phyloP scores from a whole-genome alignment of 2,797 vertebrate species.

The Limnodromus scolopaceus region DNA sequence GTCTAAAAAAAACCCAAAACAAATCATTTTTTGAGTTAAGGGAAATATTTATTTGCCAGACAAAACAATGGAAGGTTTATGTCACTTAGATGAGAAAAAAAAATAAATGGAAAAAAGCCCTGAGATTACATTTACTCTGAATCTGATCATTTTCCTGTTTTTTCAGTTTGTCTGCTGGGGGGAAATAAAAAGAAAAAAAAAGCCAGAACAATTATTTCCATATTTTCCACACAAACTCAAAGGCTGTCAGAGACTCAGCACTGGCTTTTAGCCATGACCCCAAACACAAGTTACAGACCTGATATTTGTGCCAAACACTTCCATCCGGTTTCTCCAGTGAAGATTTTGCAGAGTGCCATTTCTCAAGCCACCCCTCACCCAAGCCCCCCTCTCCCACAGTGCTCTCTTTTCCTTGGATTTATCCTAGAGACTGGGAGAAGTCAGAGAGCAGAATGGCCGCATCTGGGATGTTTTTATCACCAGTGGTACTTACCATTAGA shows the following conservation, averaged over 20 bases:
- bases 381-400: background rate
- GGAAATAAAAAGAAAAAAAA: background rate
- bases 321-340: background rate
- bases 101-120: accelerated
- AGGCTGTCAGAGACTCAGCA: background rate
- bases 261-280: background rate
- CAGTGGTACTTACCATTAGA: background rate
- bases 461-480: background rate
- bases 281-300: background rate
- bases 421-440: background rate
- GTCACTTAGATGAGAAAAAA: background rate
- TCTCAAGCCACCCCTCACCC: background rate
- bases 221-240: background rate
- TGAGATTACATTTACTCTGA: background rate
- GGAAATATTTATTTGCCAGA: background rate
- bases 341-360: background rate
- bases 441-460: background rate
- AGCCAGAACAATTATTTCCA: background rate
- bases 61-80: background rate
- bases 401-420: background rate
- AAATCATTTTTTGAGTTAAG: background rate
- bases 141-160: background rate
- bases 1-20: background rate
- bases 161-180: background rate
- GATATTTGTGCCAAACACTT: background rate